These are phyloP conservation scores for Oncopeltus fasciatus DNA, from an alignment of 1,140 invertebrate species.

Conservation along the genomic window DNA sequence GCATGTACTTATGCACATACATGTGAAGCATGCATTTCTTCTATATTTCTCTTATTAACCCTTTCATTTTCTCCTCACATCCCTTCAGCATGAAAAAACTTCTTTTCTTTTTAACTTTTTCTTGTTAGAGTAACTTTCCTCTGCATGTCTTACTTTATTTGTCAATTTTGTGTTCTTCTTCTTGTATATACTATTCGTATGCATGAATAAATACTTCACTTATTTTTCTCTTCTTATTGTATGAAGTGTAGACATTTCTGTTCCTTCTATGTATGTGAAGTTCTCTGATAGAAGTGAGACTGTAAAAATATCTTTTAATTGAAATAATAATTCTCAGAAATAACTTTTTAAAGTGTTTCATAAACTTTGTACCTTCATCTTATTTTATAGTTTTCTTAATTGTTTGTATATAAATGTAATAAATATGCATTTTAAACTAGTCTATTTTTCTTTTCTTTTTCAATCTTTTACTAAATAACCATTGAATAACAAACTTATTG, in stretches of 20 bases:
- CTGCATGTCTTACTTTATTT: not conserved
- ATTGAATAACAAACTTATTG: not conserved
- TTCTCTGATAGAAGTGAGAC: too few relatives aligned
- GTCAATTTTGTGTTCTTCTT: not conserved
- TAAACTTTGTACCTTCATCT: too few relatives aligned
- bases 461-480: not conserved
- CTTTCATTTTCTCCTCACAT: not conserved
- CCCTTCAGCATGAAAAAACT: not conserved
- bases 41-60: not conserved
- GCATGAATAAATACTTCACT: not conserved
- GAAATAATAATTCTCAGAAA: too few relatives aligned
- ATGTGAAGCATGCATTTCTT: not conserved
- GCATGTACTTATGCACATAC: too few relatives aligned
- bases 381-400: too few relatives aligned
- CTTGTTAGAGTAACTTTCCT: conserved; percentile 3
- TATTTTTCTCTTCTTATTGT: not conserved
- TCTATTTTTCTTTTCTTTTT: not conserved
- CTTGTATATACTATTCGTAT: not conserved
- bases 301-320: too few relatives aligned
- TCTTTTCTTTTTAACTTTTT: conserved; percentile 8
- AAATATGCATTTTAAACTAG: not conserved
- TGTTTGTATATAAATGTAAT: too few relatives aligned
- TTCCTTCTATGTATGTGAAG: too few relatives aligned
- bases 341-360: too few relatives aligned
- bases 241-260: not conserved